Evolutionary conservation across 2,888 invertebrate genomes (phyloP).

Genomic region (Blomia tropicalis): DNA sequence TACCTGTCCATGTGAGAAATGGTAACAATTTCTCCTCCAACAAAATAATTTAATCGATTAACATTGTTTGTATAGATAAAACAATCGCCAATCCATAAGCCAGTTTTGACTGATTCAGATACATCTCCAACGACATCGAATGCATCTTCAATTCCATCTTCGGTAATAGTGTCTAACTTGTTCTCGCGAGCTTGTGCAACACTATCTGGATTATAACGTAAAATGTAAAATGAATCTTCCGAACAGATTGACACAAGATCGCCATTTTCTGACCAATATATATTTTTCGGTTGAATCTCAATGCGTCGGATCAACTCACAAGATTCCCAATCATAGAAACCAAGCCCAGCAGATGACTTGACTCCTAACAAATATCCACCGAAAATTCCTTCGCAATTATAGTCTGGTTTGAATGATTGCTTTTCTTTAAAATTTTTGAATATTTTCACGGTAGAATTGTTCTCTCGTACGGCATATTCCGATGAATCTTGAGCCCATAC

Average conservation of each 20-base stretch:
- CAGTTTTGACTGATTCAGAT: slow-evolving; percentile 79
- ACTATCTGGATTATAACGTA: slow-evolving; percentile 67
- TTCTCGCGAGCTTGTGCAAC: slow-evolving; percentile 59
- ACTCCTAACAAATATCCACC: slow-evolving; percentile 81
- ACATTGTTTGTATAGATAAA: slow-evolving; percentile 97
- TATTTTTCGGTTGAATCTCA: slow-evolving; percentile 81
- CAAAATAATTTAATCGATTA: slow-evolving; percentile 94
- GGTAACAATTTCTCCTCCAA: slow-evolving; percentile 96
- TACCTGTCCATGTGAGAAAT: slow-evolving; percentile 80
- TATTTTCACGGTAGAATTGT: slow-evolving; percentile 70
- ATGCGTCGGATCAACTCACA: slow-evolving; percentile 78
- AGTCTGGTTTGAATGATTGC: slow-evolving; percentile 86
- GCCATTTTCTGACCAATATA: slow-evolving; percentile 94
- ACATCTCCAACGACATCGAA: slow-evolving; percentile 83
- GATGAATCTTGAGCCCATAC: slow-evolving; percentile 96
- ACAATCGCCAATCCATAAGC: slow-evolving; percentile 95
- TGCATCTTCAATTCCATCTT: slow-evolving; percentile 86
- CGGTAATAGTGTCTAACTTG: slow-evolving; percentile 53
- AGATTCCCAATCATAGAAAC: slow-evolving; percentile 95
- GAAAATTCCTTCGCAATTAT: slow-evolving; percentile 85
- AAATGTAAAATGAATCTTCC: slow-evolving; percentile 83
- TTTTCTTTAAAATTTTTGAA: slow-evolving; percentile 98
- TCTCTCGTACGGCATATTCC: slow-evolving; percentile 62
- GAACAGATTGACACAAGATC: slow-evolving; percentile 82
- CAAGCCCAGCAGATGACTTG: slow-evolving; percentile 72